phyloP scores from a whole-genome alignment of 2,888 invertebrate genomes.

The Tinea pellionella region DNA sequence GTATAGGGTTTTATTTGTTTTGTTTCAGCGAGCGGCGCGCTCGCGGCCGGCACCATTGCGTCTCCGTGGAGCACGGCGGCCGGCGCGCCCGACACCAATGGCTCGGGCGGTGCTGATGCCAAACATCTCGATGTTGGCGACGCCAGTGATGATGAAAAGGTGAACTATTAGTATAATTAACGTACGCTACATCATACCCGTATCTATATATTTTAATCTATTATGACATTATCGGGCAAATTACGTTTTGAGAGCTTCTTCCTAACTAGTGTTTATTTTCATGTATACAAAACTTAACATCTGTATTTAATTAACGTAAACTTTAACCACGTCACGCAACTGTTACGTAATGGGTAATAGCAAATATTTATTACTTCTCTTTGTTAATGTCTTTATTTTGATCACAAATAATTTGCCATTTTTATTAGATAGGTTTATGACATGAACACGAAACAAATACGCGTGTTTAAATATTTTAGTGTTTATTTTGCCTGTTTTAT shows the following conservation, averaged over 20 bases:
- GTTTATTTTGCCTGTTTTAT: neutral
- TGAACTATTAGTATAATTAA: slow-evolving; percentile 21
- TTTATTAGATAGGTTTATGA: no score
- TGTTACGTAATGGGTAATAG: neutral
- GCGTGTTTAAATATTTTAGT: neutral
- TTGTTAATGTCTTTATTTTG: no score
- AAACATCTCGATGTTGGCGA: slow-evolving; percentile 94
- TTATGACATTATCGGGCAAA: no score
- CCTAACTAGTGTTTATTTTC: neutral
- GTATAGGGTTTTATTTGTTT: slow-evolving; percentile 16
- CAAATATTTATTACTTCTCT: no score
- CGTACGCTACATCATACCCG: neutral
- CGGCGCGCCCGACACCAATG: slow-evolving; percentile 86
- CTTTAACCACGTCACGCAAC: neutral
- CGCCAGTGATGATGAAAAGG: slow-evolving; percentile 81
- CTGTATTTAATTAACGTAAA: neutral
- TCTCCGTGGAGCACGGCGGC: slow-evolving; percentile 95
- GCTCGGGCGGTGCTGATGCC: slow-evolving; percentile 88
- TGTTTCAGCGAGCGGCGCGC: slow-evolving; percentile 66
- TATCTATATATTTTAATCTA: neutral
- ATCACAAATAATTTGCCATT: no score
- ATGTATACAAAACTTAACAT: neutral
- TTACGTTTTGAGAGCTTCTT: neutral
- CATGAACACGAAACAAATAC: neutral
- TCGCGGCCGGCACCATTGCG: slow-evolving; percentile 92